Evolutionary conservation across 2,888 invertebrate species (phyloP), one percentile per base, ranked within the genome.

Genomic region (Glyphotaelius pellucidus): DNA sequence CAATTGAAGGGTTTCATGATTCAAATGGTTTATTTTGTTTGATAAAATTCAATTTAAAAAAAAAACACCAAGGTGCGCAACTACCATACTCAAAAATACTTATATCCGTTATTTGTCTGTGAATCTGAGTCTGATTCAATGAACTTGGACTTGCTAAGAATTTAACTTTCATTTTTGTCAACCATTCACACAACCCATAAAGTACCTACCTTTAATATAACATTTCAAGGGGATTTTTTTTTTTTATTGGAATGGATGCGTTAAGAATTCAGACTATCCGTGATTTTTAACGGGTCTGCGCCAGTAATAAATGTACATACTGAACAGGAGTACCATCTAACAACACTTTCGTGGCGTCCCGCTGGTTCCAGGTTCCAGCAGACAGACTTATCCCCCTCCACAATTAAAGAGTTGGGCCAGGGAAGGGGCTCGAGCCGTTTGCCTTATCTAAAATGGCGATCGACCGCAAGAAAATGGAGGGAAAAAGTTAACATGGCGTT

Each of bases 401-500:
- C 86, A 90, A 90, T 90, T 90, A 90, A 90, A 90, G 84, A 67
- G 86, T 47, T 86, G n/a, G 38, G 80, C 84, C 67, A 19, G 4
- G 85, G 79, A 52, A 79, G 38, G 85, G 90, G 86, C 4, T 30
- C 25, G 35, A 38, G 86, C 90, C 90, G 85, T 90, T 90, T 85
- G 31, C 31, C 52, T 85, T 90, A 91, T 91, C 91, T 90, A 86
- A 91, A 91, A 90, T 91, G 91, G 91, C 80, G 91, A 91, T 91
- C 91, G 84, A 80, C 89, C 84, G 52, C 91, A 91, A 91, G 90
- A 86, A 89, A 91, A 91, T 85, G 90, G 91, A 80, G 84, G 90
- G 86, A 85, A 91, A 91, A 91, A 91, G 90, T 89, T 91, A 91
- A 90, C 90, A 91, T 90, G 86, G 91, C 91, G 91, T 90, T 90